phyloP scores from a whole-genome alignment of 2,888 invertebrate genomes.

The Orchesella flavescens region DNA sequence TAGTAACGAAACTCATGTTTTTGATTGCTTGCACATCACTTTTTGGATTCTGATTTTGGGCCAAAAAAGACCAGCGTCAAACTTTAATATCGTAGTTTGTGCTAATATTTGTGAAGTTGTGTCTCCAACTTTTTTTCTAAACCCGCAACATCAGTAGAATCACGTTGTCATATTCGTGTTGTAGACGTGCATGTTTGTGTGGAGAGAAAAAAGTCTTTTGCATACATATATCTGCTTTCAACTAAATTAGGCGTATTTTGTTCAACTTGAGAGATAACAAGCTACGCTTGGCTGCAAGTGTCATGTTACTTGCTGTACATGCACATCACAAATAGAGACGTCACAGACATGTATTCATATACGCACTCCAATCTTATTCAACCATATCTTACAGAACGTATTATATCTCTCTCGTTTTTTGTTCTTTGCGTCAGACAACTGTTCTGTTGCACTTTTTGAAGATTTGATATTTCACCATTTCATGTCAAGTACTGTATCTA shows the following conservation, averaged over 20 bases:
- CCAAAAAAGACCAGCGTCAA: too few species aligned
- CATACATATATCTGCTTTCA: not conserved
- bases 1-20: conserved; percentile 35
- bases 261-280: conserved; percentile 50
- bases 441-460: too few species aligned
- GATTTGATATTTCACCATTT: not conserved
- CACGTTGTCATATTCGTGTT: too few species aligned
- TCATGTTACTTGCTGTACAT: conserved; percentile 29
- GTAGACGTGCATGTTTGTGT: not conserved
- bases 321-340: not conserved
- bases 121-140: not conserved
- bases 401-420: too few species aligned
- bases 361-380: not conserved
- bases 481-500: conserved; percentile 1
- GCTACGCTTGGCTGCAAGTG: conserved; percentile 40
- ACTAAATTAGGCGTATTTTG: conserved; percentile 39
- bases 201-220: not conserved
- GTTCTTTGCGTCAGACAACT: too few species aligned
- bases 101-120: not conserved
- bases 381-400: not conserved
- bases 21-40: conserved; percentile 39
- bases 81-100: not conserved
- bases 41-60: not conserved
- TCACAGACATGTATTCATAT: not conserved
- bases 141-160: too few species aligned